These are phyloP conservation scores for Melipona quadrifasciata DNA, from an alignment of 1,140 invertebrate genomes.

Conservation along the genomic window DNA sequence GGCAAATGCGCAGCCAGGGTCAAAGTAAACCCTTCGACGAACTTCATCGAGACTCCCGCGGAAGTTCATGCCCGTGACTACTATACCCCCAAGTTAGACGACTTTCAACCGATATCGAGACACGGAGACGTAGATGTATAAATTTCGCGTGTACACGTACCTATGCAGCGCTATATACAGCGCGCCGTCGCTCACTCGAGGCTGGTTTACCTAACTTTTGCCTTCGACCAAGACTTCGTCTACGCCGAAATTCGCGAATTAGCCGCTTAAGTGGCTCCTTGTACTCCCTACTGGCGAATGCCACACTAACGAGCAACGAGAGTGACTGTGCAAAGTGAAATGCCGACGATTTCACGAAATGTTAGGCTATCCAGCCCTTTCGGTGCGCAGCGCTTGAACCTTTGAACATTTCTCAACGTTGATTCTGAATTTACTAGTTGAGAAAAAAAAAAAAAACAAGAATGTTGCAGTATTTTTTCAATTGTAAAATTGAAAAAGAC, in stretches of 20 bases:
- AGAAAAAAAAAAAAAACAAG: no score
- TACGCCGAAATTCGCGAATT: constrained; percentile 18
- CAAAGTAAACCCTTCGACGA: constrained; percentile 53
- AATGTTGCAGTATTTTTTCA: no score
- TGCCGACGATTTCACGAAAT: not conserved
- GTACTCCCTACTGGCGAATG: not conserved
- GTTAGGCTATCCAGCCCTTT: not conserved
- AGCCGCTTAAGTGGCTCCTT: constrained; percentile 15
- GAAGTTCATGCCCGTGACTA: constrained; percentile 51
- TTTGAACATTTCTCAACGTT: no score
- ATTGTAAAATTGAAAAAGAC: no score
- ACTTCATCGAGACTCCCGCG: constrained; percentile 37
- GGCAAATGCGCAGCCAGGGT: constrained; percentile 57
- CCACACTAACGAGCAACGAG: not conserved
- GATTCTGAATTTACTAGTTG: no score
- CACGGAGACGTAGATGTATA: constrained; percentile 41
- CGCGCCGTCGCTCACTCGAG: not conserved
- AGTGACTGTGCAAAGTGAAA: not conserved
- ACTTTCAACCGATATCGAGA: constrained; percentile 60
- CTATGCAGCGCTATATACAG: not conserved
- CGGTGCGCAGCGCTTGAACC: no score
- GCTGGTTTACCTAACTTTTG: constrained; percentile 8
- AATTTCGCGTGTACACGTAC: constrained; percentile 44
- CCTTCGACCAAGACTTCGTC: not conserved
- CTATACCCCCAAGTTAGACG: constrained; percentile 44